Conservation (phyloP, 2,113 vertebrate genomes). For the Sarotherodon lohbergeri region DNA sequence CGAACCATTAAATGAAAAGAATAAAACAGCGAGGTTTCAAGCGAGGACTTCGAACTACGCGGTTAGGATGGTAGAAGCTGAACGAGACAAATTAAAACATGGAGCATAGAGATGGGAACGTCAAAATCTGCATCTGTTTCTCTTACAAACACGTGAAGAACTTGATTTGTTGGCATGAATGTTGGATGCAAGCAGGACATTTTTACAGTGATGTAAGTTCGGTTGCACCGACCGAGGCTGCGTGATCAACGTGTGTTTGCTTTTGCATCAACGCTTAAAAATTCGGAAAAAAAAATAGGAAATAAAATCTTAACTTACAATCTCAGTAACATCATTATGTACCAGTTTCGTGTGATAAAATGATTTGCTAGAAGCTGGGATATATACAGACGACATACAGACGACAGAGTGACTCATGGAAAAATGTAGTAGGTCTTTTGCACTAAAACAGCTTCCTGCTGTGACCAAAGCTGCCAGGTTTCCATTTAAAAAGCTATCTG, state of each 20-base stretch:
- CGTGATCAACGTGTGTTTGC: background rate
- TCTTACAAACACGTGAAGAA: background rate
- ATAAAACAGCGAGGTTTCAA: background rate
- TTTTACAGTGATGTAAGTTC: background rate
- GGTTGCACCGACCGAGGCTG: background rate
- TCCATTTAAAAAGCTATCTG: background rate
- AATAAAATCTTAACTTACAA: background rate
- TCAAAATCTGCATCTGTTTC: background rate
- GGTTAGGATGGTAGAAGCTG: background rate
- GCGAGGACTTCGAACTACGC: background rate
- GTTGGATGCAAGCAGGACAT: background rate
- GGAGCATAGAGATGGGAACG: background rate
- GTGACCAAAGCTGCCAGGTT: background rate
- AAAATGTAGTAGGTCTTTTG: background rate
- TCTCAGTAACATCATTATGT: background rate
- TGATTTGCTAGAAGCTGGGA: background rate
- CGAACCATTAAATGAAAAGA: background rate
- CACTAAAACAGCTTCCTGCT: background rate
- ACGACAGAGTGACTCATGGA: background rate
- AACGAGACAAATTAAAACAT: background rate
- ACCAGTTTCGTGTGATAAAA: background rate
- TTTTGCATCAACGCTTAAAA: background rate
- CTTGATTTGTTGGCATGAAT: background rate
- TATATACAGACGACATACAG: background rate
- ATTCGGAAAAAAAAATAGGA: background rate